Evolutionary conservation across 2,888 invertebrate species (phyloP).

Genomic region (Polymixis flavicincta): DNA sequence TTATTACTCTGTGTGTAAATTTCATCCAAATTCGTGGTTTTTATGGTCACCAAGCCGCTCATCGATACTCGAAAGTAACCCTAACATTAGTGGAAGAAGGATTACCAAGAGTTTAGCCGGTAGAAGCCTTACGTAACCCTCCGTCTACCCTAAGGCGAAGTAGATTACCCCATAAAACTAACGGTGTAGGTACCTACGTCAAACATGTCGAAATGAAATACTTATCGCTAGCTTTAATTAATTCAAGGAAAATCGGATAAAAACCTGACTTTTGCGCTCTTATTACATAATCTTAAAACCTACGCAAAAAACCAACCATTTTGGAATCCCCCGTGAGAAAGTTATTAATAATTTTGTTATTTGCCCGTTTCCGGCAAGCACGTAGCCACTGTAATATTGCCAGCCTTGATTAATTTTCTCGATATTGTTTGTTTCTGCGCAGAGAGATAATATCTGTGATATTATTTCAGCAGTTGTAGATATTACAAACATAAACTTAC

Average conservation of each 20-base stretch:
- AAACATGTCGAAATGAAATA: background rate
- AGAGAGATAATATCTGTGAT: slow-evolving; percentile 4
- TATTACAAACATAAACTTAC: background rate
- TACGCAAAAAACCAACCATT: background rate
- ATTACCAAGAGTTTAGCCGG: background rate
- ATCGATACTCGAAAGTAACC: background rate
- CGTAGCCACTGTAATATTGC: slow-evolving; percentile 5
- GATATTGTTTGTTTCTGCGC: background rate
- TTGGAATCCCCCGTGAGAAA: slow-evolving; percentile 36
- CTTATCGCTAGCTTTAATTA: background rate
- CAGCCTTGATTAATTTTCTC: slow-evolving; percentile 10
- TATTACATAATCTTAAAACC: slow-evolving; percentile 22
- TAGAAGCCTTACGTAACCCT: slow-evolving; percentile 12
- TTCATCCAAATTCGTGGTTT: too few relatives aligned
- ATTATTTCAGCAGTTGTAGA: slow-evolving; percentile 2
- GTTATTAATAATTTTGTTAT: slow-evolving; percentile 19
- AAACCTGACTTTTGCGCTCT: slow-evolving; percentile 14
- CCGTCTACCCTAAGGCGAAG: background rate
- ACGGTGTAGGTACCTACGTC: background rate
- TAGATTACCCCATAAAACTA: background rate
- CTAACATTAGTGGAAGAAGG: background rate
- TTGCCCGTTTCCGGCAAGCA: background rate
- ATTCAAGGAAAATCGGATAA: slow-evolving; percentile 1
- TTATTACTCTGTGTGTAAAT: too few relatives aligned
- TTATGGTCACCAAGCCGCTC: background rate